A percentile compares a stretch with the other conserved stretches of the same genome.
These are phyloP conservation scores for Oceanodroma leucorhoa DNA, from an alignment of 2,797 vertebrate genomes.

Conservation along the genomic window DNA sequence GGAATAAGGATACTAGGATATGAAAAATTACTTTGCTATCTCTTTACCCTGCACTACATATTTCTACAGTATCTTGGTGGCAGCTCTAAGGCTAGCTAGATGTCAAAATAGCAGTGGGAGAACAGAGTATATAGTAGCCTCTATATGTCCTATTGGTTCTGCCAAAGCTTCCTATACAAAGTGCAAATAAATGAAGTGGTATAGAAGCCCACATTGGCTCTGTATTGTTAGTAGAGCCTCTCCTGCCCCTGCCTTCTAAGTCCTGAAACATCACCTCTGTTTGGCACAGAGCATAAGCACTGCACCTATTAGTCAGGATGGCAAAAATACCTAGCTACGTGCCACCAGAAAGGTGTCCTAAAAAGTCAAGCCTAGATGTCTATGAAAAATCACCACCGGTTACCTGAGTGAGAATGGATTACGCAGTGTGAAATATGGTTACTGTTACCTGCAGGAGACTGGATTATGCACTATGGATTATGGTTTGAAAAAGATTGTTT, in stretches of 20 bases:
- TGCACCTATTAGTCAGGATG: neutral
- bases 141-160: accelerated
- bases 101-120: neutral
- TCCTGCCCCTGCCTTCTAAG: neutral
- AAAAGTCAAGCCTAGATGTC: neutral
- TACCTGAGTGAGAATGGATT: neutral
- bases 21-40: neutral
- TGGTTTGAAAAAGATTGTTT: neutral
- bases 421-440: neutral
- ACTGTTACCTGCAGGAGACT: neutral
- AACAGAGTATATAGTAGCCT: neutral
- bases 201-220: accelerated
- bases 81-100: neutral
- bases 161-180: neutral
- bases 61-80: neutral
- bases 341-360: neutral
- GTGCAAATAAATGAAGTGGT: neutral
- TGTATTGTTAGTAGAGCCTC: neutral
- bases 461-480: neutral
- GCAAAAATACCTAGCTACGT: accelerated
- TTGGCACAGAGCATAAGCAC: neutral
- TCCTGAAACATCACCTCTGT: neutral
- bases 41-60: neutral
- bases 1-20: neutral
- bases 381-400: neutral